phyloP scores from a whole-genome alignment of 1,140 invertebrate species.

The Zaprionus ornatus region DNA sequence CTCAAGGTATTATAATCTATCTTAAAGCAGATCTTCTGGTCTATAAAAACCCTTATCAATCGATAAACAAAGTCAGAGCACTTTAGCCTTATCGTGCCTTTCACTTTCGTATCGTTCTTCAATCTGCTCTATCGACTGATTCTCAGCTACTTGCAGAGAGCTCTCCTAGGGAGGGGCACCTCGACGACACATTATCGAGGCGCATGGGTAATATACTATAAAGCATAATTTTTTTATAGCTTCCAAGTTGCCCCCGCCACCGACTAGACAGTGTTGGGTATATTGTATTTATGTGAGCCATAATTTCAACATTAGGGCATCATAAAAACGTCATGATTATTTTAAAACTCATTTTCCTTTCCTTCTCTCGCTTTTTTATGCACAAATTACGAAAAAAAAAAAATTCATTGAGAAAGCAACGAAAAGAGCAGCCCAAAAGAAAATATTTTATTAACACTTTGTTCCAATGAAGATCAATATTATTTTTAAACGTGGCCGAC shows the following conservation, averaged over 20 bases:
- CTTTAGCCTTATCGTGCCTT: background rate
- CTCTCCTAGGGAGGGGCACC: background rate
- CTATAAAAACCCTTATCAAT: background rate
- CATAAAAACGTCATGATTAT: slow-evolving; percentile 78
- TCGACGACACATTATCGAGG: slow-evolving; percentile 13
- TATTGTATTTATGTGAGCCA: slow-evolving; percentile 57
- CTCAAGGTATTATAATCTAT: too few species aligned
- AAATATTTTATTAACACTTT: slow-evolving; percentile 81
- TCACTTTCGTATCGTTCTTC: background rate
- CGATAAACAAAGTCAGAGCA: background rate
- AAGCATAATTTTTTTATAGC: slow-evolving; percentile 67
- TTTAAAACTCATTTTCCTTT: slow-evolving; percentile 62
- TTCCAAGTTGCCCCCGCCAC: slow-evolving; percentile 28
- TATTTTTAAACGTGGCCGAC: slow-evolving; percentile 68
- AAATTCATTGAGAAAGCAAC: slow-evolving; percentile 57
- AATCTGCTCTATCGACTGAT: slow-evolving; percentile 17
- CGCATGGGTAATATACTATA: slow-evolving; percentile 42
- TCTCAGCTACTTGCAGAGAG: slow-evolving; percentile 37
- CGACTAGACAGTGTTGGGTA: background rate
- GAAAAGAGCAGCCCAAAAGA: slow-evolving; percentile 37
- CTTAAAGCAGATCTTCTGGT: background rate
- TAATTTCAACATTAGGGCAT: slow-evolving; percentile 74
- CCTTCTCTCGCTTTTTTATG: slow-evolving; percentile 42
- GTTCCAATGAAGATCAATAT: slow-evolving; percentile 80
- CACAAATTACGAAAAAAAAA: slow-evolving; percentile 62